Evolutionary conservation across 2,797 vertebrate species (phyloP), one percentile per base, ranked within the genome.

Genomic region (Rhabdophis nuchalis): DNA sequence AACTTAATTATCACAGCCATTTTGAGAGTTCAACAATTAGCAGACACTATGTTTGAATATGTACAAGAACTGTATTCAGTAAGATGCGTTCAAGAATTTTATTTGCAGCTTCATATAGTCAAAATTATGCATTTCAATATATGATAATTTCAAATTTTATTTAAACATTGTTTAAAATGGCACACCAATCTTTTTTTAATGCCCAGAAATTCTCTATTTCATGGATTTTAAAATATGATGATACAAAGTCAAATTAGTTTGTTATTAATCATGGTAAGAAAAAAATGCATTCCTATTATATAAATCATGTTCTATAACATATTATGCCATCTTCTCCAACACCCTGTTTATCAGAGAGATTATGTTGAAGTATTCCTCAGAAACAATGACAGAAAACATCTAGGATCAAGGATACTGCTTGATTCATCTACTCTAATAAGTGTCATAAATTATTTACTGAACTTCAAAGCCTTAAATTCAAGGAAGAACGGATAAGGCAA

Each of bases 391-490:
- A 96, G 96, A 93, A 96, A 96, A 64, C 95, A 95, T 94, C 94
- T 85, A 25, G 41, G 91, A 97, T 97, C 95, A 97, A 96, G 96
- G 96, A 86, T 93, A 97, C 2, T n/a, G 89, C 93, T 95, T 96
- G 95, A 97, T 97, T 97, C 96, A 95, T 95, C 96, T 95, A 93
- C 94, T 92, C 95, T 97, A 97, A 97, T 96, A 97, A 96, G 96
- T 77, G 60, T 89, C 68, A 97, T 97, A 94, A 97, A 98, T 97
- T 96, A 98, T 98, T 97, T 95, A 97, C 93, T 89, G 90, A 95
- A 96, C 95, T 97, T 97, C 97, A 97, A 97, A 97, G 97, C 96
- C 95, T 96, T 96, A 95, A 96, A 96, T 96, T 92, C 93, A 91
- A 93, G 94, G 94, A 97, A 96, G 95, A 96, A 96, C 94, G 96